Base-by-base conservation (phyloP, 2,888 invertebrate genomes). In the Leptura quadrifasciata region DNA sequence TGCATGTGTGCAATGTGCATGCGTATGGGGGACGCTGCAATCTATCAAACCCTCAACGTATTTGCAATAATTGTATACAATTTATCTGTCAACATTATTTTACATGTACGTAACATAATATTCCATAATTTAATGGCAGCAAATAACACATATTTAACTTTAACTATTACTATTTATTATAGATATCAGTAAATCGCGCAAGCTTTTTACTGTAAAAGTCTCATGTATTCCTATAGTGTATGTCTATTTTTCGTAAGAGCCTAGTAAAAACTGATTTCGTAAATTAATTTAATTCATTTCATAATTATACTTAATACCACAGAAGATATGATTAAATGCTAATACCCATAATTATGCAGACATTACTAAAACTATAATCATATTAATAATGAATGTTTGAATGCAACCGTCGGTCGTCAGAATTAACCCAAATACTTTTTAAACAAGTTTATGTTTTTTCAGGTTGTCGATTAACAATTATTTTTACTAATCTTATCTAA, bases 401-500 rank as follows among this genome's bases (percentile, higher is more conserved):
- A 47, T n/a, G 47, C 47, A 47, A 6, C n/a, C 47, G 47, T 12
- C 61, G 35, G 47, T 12, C 61, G 35, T n/a, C 63, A 63, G 39
- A 35, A 63, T 63, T 63, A 63, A 61, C 61, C 61, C 15, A 61
- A 61, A 61, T 61, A 61, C 4, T 61, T 31, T 60, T 60, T 2
- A 8, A 21, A 31, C 24, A 31, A 35, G 61, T 63, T 39, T 63
- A 20, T 39, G n/a, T 58, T 39, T 63, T 63, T 63, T 39, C 18
- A 63, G 18, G 39, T 63, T 15, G 27, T 9, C 63, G 20, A 35
- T 1, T n/a, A 18, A 12, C 21, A 10, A 20, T 21, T 21, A 61
- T 61, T 61, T 17, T 35, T 61, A 61, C n/a, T 17, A 35, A 17
- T 27, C n/a, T 15, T 21, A 18, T 35, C 27, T 61, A 61, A 27